A percentile compares a stretch with the other conserved stretches of the same genome.
These are phyloP conservation scores for Tachina fera DNA, from an alignment of 2,888 invertebrate genomes.

Conservation along the genomic window DNA sequence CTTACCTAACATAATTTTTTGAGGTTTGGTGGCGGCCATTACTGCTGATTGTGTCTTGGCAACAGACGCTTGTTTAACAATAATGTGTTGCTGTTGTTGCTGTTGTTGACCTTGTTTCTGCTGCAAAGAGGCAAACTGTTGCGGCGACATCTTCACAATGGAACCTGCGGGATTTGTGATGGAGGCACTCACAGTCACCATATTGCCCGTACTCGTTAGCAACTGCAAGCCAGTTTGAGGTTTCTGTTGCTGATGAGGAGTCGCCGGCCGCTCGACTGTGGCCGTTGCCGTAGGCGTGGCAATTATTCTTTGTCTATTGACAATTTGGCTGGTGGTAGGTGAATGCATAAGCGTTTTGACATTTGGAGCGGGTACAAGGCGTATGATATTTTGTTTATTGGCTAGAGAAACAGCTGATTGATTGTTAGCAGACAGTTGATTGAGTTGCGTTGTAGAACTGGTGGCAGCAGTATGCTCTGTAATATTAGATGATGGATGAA, in stretches of 20 bases:
- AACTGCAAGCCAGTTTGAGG: slow-evolving; percentile 54
- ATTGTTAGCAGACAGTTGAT: slow-evolving; percentile 10
- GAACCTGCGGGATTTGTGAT: slow-evolving; percentile 70
- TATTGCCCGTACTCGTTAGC: slow-evolving; percentile 53
- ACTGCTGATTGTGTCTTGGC: slow-evolving; percentile 62
- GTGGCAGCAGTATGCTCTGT: slow-evolving; percentile 26
- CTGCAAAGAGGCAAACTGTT: slow-evolving; percentile 80
- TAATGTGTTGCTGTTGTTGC: slow-evolving; percentile 74
- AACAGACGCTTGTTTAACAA: slow-evolving; percentile 74
- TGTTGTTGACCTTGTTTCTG: slow-evolving; percentile 78
- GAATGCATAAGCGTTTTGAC: slow-evolving; percentile 55
- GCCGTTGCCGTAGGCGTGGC: slow-evolving; percentile 2
- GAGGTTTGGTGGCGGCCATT: slow-evolving; percentile 71
- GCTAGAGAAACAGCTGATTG: slow-evolving; percentile 46
- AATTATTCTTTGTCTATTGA: slow-evolving; percentile 59
- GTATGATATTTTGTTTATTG: slow-evolving; percentile 72
- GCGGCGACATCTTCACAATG: slow-evolving; percentile 80
- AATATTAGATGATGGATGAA: slow-evolving; percentile 70
- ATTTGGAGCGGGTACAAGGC: slow-evolving; percentile 69
- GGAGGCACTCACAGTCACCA: slow-evolving; percentile 47
- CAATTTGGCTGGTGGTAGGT: slow-evolving; percentile 36
- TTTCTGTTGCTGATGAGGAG: slow-evolving; percentile 59
- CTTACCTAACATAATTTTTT: slow-evolving; percentile 78
- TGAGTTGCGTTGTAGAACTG: slow-evolving; percentile 11
- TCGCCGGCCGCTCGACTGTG: slow-evolving; percentile 49